Evolutionary conservation across 2,888 invertebrate species (phyloP), one percentile per base, ranked within the genome.

Genomic region (Cheilosia vernalis): DNA sequence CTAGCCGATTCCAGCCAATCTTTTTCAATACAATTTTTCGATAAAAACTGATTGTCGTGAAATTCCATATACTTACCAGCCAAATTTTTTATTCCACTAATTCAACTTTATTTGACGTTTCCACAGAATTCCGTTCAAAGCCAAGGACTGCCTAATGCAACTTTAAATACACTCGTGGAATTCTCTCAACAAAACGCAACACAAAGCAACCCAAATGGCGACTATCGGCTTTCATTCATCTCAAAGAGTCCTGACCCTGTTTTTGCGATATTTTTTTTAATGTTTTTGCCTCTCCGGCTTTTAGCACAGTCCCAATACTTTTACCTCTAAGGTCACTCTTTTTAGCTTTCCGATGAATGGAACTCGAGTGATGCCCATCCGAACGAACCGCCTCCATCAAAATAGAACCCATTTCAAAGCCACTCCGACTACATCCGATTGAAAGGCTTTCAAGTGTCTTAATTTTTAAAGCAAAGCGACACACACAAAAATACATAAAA

Each of bases 291-390:
- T 4, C n/a, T 10, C 15, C 15, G 19, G 61, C 72, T 56, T 56
- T 76, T 53, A 30, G 37, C 21, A 19, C 61, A 49, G 42, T 64
- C 3, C 19, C 69, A 66, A 76, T 61, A 63, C 53, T 60, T 70
- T 70, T 73, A 51, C 74, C 47, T 40, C 21, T 64, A 79, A 84
- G 83, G 79, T 79, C 69, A 76, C 47, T 79, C 61, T 58, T 66
- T 66, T 33, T 33, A 42, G 47, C 60, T 47, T 79, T 66, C 37
- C 7, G 66, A 76, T 76, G 69, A 85, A 85, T 70, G 49, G 64
- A 81, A 72, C 24, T 72, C 61, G 61, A 79, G 66, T 44, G 44
- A 15, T 44, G n/a, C 42, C 42, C 15, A 49, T 1, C 2, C 72
- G 30, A 58, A 13, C 72, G 30, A 58, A 13, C 49, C 27, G 21